Base-by-base conservation (phyloP, 2,888 invertebrate species). In the Lasioglossum pauxillum region DNA sequence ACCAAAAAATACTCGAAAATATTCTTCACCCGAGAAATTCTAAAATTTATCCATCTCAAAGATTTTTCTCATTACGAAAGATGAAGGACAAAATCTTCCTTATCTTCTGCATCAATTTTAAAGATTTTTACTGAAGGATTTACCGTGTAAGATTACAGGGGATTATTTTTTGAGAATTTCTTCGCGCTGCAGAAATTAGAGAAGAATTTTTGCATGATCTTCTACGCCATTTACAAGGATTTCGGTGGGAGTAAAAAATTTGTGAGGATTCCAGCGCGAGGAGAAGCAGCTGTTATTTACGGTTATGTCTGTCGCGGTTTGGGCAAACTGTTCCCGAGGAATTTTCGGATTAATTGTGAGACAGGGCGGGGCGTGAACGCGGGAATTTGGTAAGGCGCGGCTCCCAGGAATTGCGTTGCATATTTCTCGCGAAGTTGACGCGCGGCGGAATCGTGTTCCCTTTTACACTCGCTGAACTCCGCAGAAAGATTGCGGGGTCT, bases 321-420 rank as follows among this genome's bases (percentile, higher is more conserved):
- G 19, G 67, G 67, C 44, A 53, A 85, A 78, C 72, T 27, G 23
- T 41, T 49, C 10, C 41, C n/a, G 23, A 69, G 53, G 49, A 76
- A 83, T 64, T 77, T 73, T 76, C 64, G 35, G 57, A 74, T 14
- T 71, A 71, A 83, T 80, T 64, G 86, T 60, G 41, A 71, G 38
- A 67, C 35, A 35, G 7, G 27, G 16, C 57, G 75, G 27, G 71
- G 69, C 78, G 78, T 10, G 78, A 78, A 71, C 77, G 64, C 77
- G 38, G 80, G 74, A 73, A 49, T 69, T 67, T 31, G 67, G 35
- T 19, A 35, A 67, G 67, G 35, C 35, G 67, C 67, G 67, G 67
- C 67, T 31, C 53, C 35, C 67, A 35, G 35, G 67, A 35, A 67
- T 67, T 35, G 67, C 67, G 67, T 19, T 31, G 35, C 67, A 35